phyloP scores from a whole-genome alignment of 1,140 invertebrate species.

The Amyelois transitella region DNA sequence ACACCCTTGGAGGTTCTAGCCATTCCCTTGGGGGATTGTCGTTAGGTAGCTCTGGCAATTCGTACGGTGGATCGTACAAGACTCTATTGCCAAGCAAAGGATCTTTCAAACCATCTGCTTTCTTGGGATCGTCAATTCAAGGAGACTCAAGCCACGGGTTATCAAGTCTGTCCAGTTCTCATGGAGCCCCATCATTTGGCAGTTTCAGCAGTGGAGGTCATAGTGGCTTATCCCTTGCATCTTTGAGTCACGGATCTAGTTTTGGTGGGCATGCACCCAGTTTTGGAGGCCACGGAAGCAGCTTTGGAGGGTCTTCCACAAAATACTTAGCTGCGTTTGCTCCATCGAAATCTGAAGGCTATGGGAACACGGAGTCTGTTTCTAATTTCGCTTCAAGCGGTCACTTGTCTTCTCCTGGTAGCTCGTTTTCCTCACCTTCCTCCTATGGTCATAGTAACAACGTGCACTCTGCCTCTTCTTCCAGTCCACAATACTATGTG shows the following conservation, averaged over 20 bases:
- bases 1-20: conserved; percentile 1
- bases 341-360: conserved; percentile 45
- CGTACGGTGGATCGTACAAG: conserved; percentile 40
- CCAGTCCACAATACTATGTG: conserved; percentile 51
- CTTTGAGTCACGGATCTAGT: conserved; percentile 38
- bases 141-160: conserved; percentile 42
- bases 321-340: conserved; percentile 45
- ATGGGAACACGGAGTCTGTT: conserved; percentile 44
- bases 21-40: conserved; percentile 8
- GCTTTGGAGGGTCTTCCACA: conserved; percentile 37
- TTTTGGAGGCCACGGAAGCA: conserved; percentile 36
- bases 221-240: conserved; percentile 29
- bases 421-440: conserved; percentile 39
- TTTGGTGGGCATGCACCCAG: conserved; percentile 38
- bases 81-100: conserved; percentile 42
- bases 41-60: conserved; percentile 4
- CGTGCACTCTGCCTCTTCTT: conserved; percentile 40
- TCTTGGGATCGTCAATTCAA: conserved; percentile 49
- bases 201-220: conserved; percentile 34
- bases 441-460: conserved; percentile 31
- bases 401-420: conserved; percentile 39
- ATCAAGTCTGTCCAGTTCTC: conserved; percentile 34
- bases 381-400: conserved; percentile 49
- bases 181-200: conserved; percentile 46
- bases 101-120: conserved; percentile 61